Evolutionary conservation across 2,888 invertebrate species (phyloP), one percentile per base, ranked within the genome.

Genomic region (Eurois occulta): DNA sequence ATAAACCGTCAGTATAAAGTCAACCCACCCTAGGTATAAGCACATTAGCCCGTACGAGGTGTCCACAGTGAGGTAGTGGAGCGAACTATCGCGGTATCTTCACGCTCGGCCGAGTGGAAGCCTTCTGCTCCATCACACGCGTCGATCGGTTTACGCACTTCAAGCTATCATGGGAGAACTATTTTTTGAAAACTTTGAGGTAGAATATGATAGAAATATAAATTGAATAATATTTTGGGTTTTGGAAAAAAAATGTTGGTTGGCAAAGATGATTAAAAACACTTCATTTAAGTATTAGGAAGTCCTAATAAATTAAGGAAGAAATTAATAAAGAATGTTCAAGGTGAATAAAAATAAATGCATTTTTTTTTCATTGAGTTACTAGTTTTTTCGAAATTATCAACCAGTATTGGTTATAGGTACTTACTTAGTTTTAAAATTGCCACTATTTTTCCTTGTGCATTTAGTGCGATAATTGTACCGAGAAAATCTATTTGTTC

Each of bases 81-180:
- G 95, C 94, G 95, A 92, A 93, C 92, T 96, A 96, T 96, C 96
- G 94, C 94, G 94, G 94, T 95, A 96, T 96, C 96, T 95, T 96
- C 93, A 94, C 92, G 94, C 96, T 96, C 90, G 90, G 89, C 84
- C 92, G 93, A 95, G 95, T 86, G 92, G 96, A 96, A 96, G 90
- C 84, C 88, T 95, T 95, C 95, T 94, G 94, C 95, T 94, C 88
- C 93, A 96, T 94, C 93, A 92, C 91, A 88, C 94, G 89, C 90
- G 90, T 89, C 91, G 89, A 91, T 91, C 89, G 88, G 75, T 79
- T 81, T 78, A 91, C 91, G 91, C 91, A 91, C 89, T 89, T 83
- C 65, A 80, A 78, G 68, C 82, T 80, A 70, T 60, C 38, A 52
- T 24, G 69, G 68, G 48, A 75, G 38, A 72, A 77, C 70, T 41